These are phyloP conservation scores for Xylota segnis DNA, from an alignment of 2,888 invertebrate species.

Conservation along the genomic window DNA sequence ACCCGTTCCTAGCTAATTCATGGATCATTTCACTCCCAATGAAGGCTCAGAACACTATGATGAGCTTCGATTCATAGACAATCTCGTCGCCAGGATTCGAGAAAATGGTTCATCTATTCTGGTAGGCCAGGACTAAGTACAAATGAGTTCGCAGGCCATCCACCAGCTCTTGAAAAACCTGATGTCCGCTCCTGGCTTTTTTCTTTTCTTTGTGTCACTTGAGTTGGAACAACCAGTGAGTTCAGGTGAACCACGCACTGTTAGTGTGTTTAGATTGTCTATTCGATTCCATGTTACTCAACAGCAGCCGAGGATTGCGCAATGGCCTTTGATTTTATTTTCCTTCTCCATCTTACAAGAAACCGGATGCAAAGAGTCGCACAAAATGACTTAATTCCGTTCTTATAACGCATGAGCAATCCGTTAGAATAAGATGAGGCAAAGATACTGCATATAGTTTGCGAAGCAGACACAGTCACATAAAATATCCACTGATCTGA, in stretches of 20 bases:
- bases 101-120: too few relatives aligned
- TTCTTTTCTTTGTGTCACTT: background rate
- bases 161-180: too few relatives aligned
- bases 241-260: background rate
- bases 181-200: conserved; percentile 11
- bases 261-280: conserved; percentile 1
- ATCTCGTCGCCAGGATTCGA: too few relatives aligned
- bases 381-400: conserved; percentile 6
- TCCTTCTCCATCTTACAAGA: background rate
- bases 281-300: conserved; percentile 6
- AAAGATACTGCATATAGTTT: background rate
- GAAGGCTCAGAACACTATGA: too few relatives aligned
- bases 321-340: conserved; percentile 1
- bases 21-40: too few relatives aligned
- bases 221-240: background rate
- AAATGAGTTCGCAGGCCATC: too few relatives aligned
- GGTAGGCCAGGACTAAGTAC: too few relatives aligned
- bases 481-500: conserved; percentile 21
- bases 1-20: too few relatives aligned
- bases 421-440: conserved; percentile 8
- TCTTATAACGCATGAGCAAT: background rate
- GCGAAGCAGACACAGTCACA: conserved; percentile 3
- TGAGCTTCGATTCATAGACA: too few relatives aligned
- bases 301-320: conserved; percentile 1
- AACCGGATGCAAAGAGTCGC: conserved; percentile 3